A percentile compares a stretch with the other conserved stretches of the same genome.
Evolutionary conservation across 2,113 vertebrate species (phyloP).

Genomic region (Perca fluviatilis): DNA sequence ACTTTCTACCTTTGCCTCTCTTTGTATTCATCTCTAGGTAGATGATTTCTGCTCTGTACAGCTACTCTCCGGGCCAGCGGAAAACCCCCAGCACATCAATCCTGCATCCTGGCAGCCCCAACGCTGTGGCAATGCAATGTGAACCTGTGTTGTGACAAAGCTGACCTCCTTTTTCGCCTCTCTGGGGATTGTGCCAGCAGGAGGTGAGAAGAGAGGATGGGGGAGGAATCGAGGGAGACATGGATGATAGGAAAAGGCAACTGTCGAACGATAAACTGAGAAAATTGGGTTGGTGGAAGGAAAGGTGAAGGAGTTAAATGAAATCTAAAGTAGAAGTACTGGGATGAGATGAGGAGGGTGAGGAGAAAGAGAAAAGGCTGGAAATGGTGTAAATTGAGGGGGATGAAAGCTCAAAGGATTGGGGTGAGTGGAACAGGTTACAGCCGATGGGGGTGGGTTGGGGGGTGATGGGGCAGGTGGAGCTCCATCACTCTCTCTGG

Average conservation of each 20-base stretch:
- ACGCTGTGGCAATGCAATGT: constrained; percentile 50
- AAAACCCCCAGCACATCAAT: constrained; percentile 66
- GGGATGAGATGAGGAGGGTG: constrained; percentile 9
- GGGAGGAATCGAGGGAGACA: constrained; percentile 25
- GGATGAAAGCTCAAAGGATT: constrained; percentile 10
- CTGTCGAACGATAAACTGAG: constrained; percentile 29
- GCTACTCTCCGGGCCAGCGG: constrained; percentile 32
- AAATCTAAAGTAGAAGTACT: constrained; percentile 21
- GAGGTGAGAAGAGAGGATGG: constrained; percentile 45
- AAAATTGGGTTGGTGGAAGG: constrained; percentile 55
- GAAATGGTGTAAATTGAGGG: constrained; percentile 8
- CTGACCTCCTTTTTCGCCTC: constrained; percentile 77
- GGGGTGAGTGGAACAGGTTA: constrained; percentile 44
- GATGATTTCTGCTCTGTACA: constrained; percentile 29
- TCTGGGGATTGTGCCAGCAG: constrained; percentile 56
- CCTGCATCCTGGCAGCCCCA: constrained; percentile 43
- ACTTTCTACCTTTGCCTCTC: constrained; percentile 15
- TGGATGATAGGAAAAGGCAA: constrained; percentile 43
- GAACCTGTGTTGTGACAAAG: constrained; percentile 70
- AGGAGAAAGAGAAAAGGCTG: not conserved
- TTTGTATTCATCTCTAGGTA: constrained; percentile 3
- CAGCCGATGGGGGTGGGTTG: not conserved
- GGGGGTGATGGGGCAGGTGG: constrained; percentile 5
- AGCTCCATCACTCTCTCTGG: constrained; percentile 33
- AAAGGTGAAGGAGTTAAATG: constrained; percentile 35